Evolutionary conservation across 2,888 invertebrate species (phyloP), one percentile per base, ranked within the genome.

Genomic region (Zaprionus obscuricornis): DNA sequence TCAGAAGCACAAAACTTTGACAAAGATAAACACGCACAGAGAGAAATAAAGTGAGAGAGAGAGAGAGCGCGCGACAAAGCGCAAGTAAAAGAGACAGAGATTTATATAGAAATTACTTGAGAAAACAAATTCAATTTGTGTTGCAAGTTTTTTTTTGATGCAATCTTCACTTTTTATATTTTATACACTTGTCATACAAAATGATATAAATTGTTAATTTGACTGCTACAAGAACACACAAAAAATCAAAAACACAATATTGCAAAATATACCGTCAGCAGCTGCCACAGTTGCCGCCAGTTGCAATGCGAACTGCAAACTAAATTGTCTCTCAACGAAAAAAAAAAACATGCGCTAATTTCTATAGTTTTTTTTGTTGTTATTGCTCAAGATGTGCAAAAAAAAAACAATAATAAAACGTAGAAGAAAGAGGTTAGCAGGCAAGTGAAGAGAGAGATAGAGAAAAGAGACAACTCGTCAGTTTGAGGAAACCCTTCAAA

Each of bases 251-350:
- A 22, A 33, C 46, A 57, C 26, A 31, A 42, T 52, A 31, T 57
- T 65, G 70, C 62, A n/a, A n/a, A 70, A 70, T 60, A 66, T 47
- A 50, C 64, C 69, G 77, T 63, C 76, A 76, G 5, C 24, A 6
- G 31, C 11, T 31, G 31, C 10, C 14, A 3, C 37, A 29, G 29
- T 2, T 24, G 24, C 14, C 43, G 56, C 50, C 59, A 50, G 57
- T 60, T 60, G 60, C 56, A 57, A 64, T 49, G 29, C n/a, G n/a
- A n/a, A 62, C 63, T 34, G 42, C 49, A 36, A 63, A 31, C 46
- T 43, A 58, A 66, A 56, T 37, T 22, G 42, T 42, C 18, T 22
- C 49, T 49, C 46, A 57, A 47, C 31, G 36, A 66, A 29, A 51
- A 51, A 29, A 58, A 31, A 66, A 43, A 37, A 49, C 54, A 56